Conservation (phyloP, 2,797 vertebrate genomes). For the Kryptopterus vitreolus region DNA sequence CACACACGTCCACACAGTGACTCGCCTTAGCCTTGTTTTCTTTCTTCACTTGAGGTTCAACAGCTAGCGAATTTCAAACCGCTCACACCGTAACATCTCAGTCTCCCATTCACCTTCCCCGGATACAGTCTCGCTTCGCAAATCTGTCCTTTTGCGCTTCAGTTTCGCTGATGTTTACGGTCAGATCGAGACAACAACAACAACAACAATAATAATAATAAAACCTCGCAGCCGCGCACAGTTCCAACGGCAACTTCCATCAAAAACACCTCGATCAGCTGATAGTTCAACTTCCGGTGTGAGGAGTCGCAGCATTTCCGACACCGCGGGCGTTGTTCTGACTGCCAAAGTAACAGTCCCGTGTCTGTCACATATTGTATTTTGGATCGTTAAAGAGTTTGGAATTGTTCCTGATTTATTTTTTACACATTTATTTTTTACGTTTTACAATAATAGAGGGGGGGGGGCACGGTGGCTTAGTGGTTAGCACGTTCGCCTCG, state of each 20-base stretch:
- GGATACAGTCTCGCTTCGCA: not conserved
- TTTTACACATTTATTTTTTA: not conserved
- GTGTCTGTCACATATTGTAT: too few relatives aligned
- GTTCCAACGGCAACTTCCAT: conserved; percentile 73
- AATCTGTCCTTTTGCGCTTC: not conserved
- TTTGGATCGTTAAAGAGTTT: not conserved
- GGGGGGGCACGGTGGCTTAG: too few relatives aligned
- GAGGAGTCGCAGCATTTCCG: conserved; percentile 41
- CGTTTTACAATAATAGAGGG: not conserved
- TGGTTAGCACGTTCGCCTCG: too few relatives aligned
- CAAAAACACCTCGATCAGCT: conserved; percentile 80
- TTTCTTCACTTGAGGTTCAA: conserved; percentile 48
- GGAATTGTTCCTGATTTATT: too few relatives aligned
- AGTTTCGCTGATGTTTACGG: conserved; percentile 45
- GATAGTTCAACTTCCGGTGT: conserved; percentile 73
- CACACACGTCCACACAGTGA: conserved; percentile 4
- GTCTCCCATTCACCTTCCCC: not conserved
- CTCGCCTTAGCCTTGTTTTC: conserved; percentile 54
- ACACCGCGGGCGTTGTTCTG: not conserved
- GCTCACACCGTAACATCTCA: conserved; percentile 1
- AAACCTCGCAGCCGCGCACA: conserved; percentile 50
- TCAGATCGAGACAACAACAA: not conserved
- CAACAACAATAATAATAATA: conserved; percentile 51
- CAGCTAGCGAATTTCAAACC: conserved; percentile 24
- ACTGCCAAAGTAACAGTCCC: conserved; percentile 51